Evolutionary conservation across 2,113 vertebrate genomes (phyloP), one percentile per base, ranked within the genome.

Genomic region (Verasper variegatus): DNA sequence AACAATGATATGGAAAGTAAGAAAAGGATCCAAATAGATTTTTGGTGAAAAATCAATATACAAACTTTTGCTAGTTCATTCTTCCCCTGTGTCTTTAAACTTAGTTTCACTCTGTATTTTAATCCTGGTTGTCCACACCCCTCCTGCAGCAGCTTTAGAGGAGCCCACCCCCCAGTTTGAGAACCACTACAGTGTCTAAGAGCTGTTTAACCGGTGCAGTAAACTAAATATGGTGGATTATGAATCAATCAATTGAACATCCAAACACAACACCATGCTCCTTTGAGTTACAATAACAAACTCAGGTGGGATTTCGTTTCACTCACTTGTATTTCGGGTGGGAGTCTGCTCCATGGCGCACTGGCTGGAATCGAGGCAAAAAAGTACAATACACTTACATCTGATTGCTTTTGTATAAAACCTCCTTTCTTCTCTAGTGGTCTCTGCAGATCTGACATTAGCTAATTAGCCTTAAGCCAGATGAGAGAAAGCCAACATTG

Each of bases 401-500:
- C 63, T 66, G 26, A 78, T 74, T 65, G 21, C n/a, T 57, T 83
- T 72, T 75, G 49, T 80, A 7, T 65, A 51, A 83, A 18, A 77
- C 42, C 14, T 40, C 42, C 11, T 72, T 74, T 73, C 59, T 64
- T 82, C 61, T 61, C 64, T 69, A 62, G 54, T 10, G 35, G 60
- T 71, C 77, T 80, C 66, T 52, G 61, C 31, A 71, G 63, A 80
- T 66, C 72, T 77, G 76, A 82, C 72, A 86, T 86, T 71, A 71
- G 74, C 60, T 82, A 89, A 93, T 87, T 87, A 89, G 71, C 10
- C 49, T 75, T 49, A 67, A 61, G 55, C 58, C 72, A 85, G 84
- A 90, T 83, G 77, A 82, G 61, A 70, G 68, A 83, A 57, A 67
- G 74, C 71, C 89, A 92, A 89, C 91, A 93, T 93, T 94, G 60